Conservation (phyloP, 2,888 invertebrate species). For the Carpatolechia fugitivella region DNA sequence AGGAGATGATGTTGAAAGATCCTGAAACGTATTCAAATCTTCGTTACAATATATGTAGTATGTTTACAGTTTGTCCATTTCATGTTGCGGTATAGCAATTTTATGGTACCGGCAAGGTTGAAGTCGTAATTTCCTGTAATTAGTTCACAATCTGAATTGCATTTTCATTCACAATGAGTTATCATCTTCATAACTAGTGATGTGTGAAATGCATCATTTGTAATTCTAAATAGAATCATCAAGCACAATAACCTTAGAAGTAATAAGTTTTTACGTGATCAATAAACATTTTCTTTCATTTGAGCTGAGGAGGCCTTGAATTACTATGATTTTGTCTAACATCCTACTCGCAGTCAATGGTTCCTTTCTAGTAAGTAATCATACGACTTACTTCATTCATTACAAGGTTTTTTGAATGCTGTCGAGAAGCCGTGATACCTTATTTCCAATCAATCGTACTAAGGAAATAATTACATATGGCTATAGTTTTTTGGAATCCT, state of each 20-base stretch:
- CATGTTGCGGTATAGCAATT: not conserved
- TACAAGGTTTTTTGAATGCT: not conserved
- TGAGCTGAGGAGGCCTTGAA: not conserved
- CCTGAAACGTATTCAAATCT: too few species aligned
- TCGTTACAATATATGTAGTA: too few species aligned
- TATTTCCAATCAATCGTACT: too few species aligned
- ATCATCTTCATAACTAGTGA: not conserved
- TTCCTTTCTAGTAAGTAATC: not conserved
- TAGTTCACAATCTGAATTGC: not conserved
- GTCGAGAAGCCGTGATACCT: too few species aligned
- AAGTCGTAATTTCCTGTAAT: not conserved
- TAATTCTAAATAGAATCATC: not conserved
- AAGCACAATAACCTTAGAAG: not conserved
- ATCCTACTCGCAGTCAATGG: not conserved
- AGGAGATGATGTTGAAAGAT: too few species aligned
- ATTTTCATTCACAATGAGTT: not conserved
- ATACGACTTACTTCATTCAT: not conserved
- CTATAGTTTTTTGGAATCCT: too few species aligned
- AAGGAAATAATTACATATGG: too few species aligned
- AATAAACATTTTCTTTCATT: conserved; percentile 1
- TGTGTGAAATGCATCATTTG: not conserved
- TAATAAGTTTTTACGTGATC: not conserved
- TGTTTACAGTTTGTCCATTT: too few species aligned
- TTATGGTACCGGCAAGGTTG: not conserved
- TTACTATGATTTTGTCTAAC: not conserved